Base-by-base conservation (phyloP, 1,140 invertebrate genomes). In the Eurytemora carolleeae region DNA sequence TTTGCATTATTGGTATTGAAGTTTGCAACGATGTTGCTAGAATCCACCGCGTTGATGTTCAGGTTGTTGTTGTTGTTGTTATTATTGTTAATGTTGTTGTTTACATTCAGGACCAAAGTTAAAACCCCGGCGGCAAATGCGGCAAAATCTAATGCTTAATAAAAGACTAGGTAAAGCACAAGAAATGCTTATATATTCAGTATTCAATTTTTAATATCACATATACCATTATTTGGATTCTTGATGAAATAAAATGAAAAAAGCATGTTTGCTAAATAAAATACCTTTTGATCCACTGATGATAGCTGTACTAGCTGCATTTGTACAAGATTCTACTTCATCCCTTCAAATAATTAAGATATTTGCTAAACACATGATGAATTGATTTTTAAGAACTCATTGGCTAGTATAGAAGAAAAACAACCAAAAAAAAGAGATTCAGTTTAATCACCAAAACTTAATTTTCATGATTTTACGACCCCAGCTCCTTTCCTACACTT, bases 11-110 rank as follows among this genome's bases (percentile, higher is more conserved):
- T 55, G 19, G 19, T 19, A 22, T 55, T 55, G 19, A 55, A 55
- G 22, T 55, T 55, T 7, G 54, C 54, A 7, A 55, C 54, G 19
- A 55, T 55, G 54, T 55, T 55, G 54, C 54, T 55, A 15, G 54
- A 55, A 19, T 55, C 54, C 7, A 55, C 19, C 7, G 54, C 54
- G 19, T 55, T 55, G 18, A 55, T 20, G 54, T 55, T 55, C 7
- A 55, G 54, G 54, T 55, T 55, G 54, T 55, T 55, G 54, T 55
- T 23, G 19, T 55, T 55, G 54, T 55, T 55, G 54, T 55, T 55
- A 19, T 55, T 55, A 19, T 55, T 55, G 54, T 55, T 55, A 22
- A 55, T 19, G 54, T 55, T 55, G 54, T 55, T 55, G 54, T 55
- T 55, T 15, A 55, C 21, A 22, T 55, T 55, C 15, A 55, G n/a